These are phyloP conservation scores for Drosophila anomelani DNA, from an alignment of 2,888 invertebrate species.

Conservation along the genomic window DNA sequence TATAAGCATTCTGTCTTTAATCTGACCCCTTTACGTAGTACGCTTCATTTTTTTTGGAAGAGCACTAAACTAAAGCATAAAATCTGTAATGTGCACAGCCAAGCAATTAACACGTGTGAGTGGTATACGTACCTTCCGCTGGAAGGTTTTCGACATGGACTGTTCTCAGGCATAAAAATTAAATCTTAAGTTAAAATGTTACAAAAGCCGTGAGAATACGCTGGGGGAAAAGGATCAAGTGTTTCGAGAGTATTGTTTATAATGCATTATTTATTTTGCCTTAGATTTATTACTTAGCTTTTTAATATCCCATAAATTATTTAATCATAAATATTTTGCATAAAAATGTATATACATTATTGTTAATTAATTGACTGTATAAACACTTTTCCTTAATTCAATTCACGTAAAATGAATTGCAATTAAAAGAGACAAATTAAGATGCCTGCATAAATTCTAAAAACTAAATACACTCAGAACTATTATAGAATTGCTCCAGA, in stretches of 20 bases:
- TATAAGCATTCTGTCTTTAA: not conserved
- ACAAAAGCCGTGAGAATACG: constrained; percentile 16
- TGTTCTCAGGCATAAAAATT: constrained; percentile 14
- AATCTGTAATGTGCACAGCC: constrained; percentile 28
- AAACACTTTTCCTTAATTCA: not conserved
- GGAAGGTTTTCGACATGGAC: constrained; percentile 21
- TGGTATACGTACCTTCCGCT: constrained; percentile 10
- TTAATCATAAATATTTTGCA: no score
- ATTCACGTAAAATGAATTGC: not conserved
- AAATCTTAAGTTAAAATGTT: constrained; percentile 32
- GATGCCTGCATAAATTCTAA: not conserved
- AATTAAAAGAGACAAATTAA: not conserved
- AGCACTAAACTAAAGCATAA: constrained; percentile 2
- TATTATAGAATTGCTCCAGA: not conserved
- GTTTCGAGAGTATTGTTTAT: not conserved
- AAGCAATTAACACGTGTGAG: constrained; percentile 37
- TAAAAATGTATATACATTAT: not conserved
- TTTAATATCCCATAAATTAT: not conserved
- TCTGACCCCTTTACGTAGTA: not conserved
- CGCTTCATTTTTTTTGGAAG: not conserved
- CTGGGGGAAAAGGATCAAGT: not conserved
- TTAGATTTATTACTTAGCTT: not conserved
- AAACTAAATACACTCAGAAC: not conserved
- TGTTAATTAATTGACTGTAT: not conserved
- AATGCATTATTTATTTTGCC: not conserved